These are phyloP conservation scores for Rotaria magnacalcarata DNA, from an alignment of 2,888 invertebrate genomes.

Conservation along the genomic window DNA sequence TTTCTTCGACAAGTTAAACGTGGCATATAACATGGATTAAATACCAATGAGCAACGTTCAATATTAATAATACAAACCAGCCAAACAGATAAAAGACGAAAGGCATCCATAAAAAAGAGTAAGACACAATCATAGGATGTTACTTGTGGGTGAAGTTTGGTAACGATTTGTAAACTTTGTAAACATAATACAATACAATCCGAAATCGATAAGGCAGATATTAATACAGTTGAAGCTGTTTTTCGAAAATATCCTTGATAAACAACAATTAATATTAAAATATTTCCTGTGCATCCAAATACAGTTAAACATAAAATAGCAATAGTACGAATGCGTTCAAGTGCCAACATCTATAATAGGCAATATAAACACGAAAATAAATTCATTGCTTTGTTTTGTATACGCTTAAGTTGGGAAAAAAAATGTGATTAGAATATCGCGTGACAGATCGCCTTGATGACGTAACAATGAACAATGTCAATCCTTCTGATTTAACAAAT, in stretches of 20 bases:
- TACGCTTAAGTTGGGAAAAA: neutral
- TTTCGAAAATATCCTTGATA: conserved; percentile 1
- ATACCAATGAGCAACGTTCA: conserved; percentile 7
- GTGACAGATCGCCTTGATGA: neutral
- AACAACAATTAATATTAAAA: conserved; percentile 22
- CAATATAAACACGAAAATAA: too few species aligned
- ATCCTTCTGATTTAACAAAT: neutral
- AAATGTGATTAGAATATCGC: neutral
- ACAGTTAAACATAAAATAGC: neutral
- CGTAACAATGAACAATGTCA: neutral
- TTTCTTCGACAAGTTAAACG: neutral
- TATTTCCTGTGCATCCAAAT: conserved; percentile 27
- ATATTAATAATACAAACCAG: conserved; percentile 1
- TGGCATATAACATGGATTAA: conserved; percentile 15
- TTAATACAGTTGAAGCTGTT: neutral
- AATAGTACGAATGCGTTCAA: conserved; percentile 13
- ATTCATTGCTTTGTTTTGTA: too few species aligned
- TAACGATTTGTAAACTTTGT: neutral
- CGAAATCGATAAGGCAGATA: neutral
- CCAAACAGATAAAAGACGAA: conserved; percentile 32
- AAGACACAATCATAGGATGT: neutral
- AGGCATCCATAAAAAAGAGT: neutral
- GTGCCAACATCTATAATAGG: neutral
- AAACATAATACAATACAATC: conserved; percentile 21
- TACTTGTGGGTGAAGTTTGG: neutral